Evolutionary conservation across 2,113 vertebrate species (phyloP).

Genomic region (Microtus montanus): DNA sequence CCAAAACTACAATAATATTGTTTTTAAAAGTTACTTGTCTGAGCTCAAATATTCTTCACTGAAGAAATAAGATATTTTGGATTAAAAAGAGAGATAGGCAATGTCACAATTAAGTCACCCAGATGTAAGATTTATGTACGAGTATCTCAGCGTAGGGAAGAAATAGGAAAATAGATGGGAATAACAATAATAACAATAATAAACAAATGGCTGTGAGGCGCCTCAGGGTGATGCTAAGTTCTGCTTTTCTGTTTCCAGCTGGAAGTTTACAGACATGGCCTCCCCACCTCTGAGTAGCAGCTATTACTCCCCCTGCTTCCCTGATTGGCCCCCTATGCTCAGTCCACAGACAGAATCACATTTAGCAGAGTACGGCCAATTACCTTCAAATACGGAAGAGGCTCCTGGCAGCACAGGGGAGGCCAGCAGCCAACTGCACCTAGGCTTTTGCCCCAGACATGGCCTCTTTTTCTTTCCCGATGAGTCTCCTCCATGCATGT

Average conservation of each 20-base stretch:
- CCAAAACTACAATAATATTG: conserved; percentile 13
- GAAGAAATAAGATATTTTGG: not conserved
- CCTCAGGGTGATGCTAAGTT: not conserved
- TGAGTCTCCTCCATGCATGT: not conserved
- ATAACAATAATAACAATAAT: not conserved
- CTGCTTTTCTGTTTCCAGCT: conserved; percentile 1
- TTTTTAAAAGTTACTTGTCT: conserved; percentile 53
- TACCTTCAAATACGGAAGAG: conserved; percentile 31
- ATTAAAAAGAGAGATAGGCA: conserved; percentile 32
- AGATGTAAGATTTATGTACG: not conserved
- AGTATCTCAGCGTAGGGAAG: not conserved
- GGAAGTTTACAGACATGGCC: conserved; percentile 28
- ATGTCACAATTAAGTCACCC: not conserved
- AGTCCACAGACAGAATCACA: conserved; percentile 7
- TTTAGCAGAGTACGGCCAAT: not conserved
- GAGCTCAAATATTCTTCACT: conserved; percentile 12
- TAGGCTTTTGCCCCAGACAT: conserved; percentile 3
- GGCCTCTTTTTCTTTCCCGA: not conserved
- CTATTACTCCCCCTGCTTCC: not conserved
- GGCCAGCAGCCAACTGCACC: not conserved
- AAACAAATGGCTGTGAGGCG: not conserved
- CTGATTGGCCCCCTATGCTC: not conserved
- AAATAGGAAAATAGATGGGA: not conserved
- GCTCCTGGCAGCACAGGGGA: not conserved
- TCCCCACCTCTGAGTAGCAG: not conserved